These are phyloP conservation scores for Notarius quadriscutis DNA, from an alignment of 2,113 vertebrate genomes.

Conservation along the genomic window DNA sequence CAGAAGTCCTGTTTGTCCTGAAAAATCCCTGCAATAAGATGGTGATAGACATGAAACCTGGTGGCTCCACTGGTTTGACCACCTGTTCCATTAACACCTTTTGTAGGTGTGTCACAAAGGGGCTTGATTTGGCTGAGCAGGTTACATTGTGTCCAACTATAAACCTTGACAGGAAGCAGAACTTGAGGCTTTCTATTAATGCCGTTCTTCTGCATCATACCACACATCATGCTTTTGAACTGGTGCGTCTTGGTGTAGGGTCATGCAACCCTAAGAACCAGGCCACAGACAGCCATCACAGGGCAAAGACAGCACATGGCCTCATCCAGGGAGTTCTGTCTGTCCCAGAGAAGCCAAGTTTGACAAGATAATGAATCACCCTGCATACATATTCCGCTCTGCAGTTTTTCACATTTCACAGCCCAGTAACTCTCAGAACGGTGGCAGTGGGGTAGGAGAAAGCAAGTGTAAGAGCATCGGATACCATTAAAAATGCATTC, in stretches of 20 bases:
- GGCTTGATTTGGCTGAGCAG: constrained; percentile 5
- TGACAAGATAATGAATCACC: constrained; percentile 76
- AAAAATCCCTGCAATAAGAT: constrained; percentile 22
- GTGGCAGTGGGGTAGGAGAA: constrained; percentile 17
- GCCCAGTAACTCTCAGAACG: constrained; percentile 65
- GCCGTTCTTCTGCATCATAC: not conserved
- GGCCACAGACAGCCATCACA: constrained; percentile 28
- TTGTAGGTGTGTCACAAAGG: constrained; percentile 13
- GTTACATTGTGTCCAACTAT: not conserved
- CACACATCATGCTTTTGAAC: constrained; percentile 30
- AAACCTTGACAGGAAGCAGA: not conserved
- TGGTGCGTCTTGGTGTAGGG: constrained; percentile 31
- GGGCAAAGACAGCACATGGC: not conserved
- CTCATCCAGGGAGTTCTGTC: constrained; percentile 47
- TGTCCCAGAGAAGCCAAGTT: constrained; percentile 62
- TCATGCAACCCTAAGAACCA: constrained; percentile 22
- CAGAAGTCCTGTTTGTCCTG: constrained; percentile 8
- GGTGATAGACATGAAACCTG: constrained; percentile 20
- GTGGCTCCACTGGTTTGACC: constrained; percentile 21
- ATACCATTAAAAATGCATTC: constrained; percentile 50
- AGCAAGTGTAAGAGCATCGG: constrained; percentile 9
- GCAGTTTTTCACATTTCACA: constrained; percentile 75
- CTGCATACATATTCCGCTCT: constrained; percentile 61
- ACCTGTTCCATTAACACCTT: constrained; percentile 49
- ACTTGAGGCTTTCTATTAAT: not conserved